Conservation (phyloP, 2,797 vertebrate species). For the Sarcophilus harrisii region DNA sequence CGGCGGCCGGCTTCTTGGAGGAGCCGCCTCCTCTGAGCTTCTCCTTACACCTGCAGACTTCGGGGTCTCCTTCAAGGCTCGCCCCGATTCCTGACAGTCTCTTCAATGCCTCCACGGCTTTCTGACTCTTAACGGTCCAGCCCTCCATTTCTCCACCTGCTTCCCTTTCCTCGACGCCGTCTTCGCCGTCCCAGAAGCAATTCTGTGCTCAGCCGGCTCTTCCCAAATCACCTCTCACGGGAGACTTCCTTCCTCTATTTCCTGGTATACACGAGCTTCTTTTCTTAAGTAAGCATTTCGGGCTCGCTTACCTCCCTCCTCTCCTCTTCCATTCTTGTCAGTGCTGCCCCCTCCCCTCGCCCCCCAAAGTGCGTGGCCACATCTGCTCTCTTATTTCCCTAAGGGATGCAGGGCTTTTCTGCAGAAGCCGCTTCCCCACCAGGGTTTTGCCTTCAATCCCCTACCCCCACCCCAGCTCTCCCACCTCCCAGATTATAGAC, state of each 20-base stretch:
- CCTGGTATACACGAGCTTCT: not conserved
- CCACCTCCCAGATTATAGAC: not conserved
- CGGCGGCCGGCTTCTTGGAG: not conserved
- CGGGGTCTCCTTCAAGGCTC: not conserved
- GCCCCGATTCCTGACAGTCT: not conserved
- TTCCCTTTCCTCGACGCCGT: not conserved
- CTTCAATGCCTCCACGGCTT: not conserved
- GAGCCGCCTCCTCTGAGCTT: not conserved
- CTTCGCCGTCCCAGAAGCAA: not conserved
- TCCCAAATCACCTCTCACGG: not conserved
- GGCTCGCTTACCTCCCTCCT: not conserved
- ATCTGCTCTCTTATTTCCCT: slow-evolving; percentile 5
- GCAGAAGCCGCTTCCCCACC: not conserved
- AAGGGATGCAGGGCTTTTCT: not conserved
- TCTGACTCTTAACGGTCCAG: not conserved
- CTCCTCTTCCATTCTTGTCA: not conserved
- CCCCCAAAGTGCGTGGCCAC: not conserved
- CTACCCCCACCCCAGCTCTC: not conserved
- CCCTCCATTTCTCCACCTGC: not conserved
- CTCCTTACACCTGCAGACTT: not conserved
- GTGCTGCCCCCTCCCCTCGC: not conserved
- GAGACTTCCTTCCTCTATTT: not conserved
- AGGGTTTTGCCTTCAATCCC: not conserved
- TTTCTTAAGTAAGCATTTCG: not conserved
- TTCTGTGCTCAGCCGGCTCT: not conserved